Conservation (phyloP, 2,888 invertebrate species). For the Sphaerophoria taeniata region DNA sequence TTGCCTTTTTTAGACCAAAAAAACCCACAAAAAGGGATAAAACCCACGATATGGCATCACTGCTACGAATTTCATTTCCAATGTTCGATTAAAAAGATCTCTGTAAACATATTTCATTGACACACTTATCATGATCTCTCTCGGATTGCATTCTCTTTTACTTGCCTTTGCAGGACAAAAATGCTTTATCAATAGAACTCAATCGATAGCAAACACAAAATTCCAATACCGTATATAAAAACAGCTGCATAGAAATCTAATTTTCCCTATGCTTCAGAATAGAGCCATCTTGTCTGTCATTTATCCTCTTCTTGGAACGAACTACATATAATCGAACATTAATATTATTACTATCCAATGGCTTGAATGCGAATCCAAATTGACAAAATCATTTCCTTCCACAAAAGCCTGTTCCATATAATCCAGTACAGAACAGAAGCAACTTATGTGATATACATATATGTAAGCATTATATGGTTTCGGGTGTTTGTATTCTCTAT, state of each 20-base stretch:
- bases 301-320: slow-evolving; percentile 27
- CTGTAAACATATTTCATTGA: no score
- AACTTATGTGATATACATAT: neutral
- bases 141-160: no score
- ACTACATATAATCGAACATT: slow-evolving; percentile 76
- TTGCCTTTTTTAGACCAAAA: no score
- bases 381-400: slow-evolving; percentile 47
- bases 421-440: slow-evolving; percentile 18
- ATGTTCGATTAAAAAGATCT: no score
- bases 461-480: neutral
- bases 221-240: neutral
- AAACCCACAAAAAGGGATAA: no score
- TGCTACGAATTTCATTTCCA: no score
- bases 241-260: slow-evolving; percentile 22
- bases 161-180: no score
- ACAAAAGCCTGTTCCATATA: slow-evolving; percentile 36
- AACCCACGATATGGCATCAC: no score
- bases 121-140: no score
- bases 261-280: slow-evolving; percentile 15
- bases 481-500: neutral
- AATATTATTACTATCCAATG: slow-evolving; percentile 78
- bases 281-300: slow-evolving; percentile 23
- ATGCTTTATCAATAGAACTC: no score
- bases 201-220: no score
- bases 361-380: slow-evolving; percentile 56